These are phyloP conservation scores for Smithornis capensis DNA, from an alignment of 2,113 vertebrate genomes.

Conservation along the genomic window DNA sequence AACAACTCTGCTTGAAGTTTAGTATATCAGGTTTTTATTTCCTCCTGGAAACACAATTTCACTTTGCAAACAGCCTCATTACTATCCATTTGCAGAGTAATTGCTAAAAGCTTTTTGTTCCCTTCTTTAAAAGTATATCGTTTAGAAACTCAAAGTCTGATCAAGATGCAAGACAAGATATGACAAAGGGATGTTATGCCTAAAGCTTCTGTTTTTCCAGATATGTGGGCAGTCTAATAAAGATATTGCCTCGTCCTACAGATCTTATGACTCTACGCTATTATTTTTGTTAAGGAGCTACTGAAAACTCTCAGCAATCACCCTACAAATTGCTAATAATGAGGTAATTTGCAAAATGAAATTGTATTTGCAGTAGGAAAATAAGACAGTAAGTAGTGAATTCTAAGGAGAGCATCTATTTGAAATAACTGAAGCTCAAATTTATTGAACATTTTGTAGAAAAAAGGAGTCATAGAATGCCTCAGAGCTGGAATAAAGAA, in stretches of 20 bases:
- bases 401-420: background rate
- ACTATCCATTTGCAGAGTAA: conserved; percentile 2
- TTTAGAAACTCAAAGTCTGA: background rate
- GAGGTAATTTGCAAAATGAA: conserved; percentile 16
- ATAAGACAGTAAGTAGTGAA: background rate
- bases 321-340: conserved; percentile 44
- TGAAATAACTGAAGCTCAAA: background rate
- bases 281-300: conserved; percentile 29
- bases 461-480: background rate
- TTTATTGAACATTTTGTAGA: background rate
- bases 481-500: background rate
- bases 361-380: conserved; percentile 32
- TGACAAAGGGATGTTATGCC: background rate
- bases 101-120: background rate
- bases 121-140: background rate
- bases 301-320: conserved; percentile 42
- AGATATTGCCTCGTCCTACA: background rate
- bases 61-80: conserved; percentile 3
- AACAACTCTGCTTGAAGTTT: background rate
- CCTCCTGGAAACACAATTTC: conserved; percentile 13
- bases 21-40: background rate
- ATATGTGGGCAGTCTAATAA: conserved; percentile 9
- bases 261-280: background rate
- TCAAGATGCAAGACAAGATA: background rate
- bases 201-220: background rate